Base-by-base conservation (phyloP, 2,113 vertebrate genomes). In the Nesogale talazaci region DNA sequence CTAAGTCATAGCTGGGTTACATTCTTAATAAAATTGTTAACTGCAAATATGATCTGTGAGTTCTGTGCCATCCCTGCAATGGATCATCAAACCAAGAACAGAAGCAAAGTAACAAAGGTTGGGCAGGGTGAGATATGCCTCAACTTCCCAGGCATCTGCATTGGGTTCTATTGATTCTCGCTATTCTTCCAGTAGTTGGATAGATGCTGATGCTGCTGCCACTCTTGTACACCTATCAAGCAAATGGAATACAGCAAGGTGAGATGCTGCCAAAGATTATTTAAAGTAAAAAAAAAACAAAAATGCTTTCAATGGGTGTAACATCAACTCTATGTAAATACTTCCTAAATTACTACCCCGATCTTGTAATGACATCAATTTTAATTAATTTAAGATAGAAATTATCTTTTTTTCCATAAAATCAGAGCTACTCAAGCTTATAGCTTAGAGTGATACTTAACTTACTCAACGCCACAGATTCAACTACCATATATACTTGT, bases 351-450 rank as follows among this genome's bases (percentile, higher is more conserved):
- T 6, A 84, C 78, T 63, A 63, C 52, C 40, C 83, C 19, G 4
- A 15, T 29, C 52, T 22, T 52, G 7, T 56, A 23, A 20, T 56
- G 25, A 20, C 31, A 87, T 56, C 42, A 91, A 77, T 69, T 89
- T 56, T 38, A 91, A 77, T 69, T 89, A 85, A 82, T 63, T 88
- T 91, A 52, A 91, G 61, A 40, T 14, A 56, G 20, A 76, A 92
- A 74, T 89, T 15, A 91, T 17, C 10, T 84, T 72, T 19, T 61
- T 52, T 83, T 89, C 46, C 52, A 57, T 77, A 59, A 79, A 76
- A 11, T 36, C 1, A 52, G 6, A 57, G 23, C 76, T 29, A 91
- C 38, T 17, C 3, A 81, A 83, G 25, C 38, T 42, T 20, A 88
- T 79, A 93, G 59, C 36, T 22, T 83, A 14, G 38, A 89, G 72